Percentiles rank a stretch among this genome's conserved stretches.
phyloP scores from a whole-genome alignment of 2,113 vertebrate species.

The Neolamprologus toae region DNA sequence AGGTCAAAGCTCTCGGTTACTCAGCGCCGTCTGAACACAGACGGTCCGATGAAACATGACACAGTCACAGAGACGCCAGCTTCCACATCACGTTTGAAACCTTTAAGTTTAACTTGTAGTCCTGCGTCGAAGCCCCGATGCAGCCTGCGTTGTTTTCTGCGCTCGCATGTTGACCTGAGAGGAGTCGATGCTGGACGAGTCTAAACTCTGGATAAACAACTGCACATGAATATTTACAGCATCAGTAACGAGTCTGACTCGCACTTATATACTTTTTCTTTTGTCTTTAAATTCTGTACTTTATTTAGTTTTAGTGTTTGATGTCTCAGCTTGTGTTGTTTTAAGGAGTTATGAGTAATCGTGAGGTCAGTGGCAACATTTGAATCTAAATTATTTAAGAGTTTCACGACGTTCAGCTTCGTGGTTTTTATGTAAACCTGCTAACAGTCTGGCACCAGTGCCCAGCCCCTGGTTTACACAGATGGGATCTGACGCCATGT shows the following conservation, averaged over 20 bases:
- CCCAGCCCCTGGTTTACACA: background rate
- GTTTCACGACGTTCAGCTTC: accelerated
- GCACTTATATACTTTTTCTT: accelerated
- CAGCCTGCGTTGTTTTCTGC: accelerated
- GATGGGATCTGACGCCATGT: background rate
- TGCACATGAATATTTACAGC: background rate
- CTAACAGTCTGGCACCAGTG: background rate
- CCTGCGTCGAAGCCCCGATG: background rate
- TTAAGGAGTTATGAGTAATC: accelerated
- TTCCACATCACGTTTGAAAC: accelerated
- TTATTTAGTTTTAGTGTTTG: background rate
- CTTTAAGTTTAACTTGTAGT: background rate
- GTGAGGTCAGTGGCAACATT: background rate
- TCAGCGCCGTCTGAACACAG: background rate
- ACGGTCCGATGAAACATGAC: accelerated
- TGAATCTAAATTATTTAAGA: background rate
- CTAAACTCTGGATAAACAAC: background rate
- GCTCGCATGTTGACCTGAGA: background rate
- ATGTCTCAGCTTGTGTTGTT: background rate
- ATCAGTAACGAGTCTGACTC: background rate
- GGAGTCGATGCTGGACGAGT: background rate
- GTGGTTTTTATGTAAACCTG: background rate
- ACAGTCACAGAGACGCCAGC: background rate
- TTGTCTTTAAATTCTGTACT: background rate
- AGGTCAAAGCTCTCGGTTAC: accelerated